phyloP scores from a whole-genome alignment of 2,113 vertebrate species.

The Aix galericulata region DNA sequence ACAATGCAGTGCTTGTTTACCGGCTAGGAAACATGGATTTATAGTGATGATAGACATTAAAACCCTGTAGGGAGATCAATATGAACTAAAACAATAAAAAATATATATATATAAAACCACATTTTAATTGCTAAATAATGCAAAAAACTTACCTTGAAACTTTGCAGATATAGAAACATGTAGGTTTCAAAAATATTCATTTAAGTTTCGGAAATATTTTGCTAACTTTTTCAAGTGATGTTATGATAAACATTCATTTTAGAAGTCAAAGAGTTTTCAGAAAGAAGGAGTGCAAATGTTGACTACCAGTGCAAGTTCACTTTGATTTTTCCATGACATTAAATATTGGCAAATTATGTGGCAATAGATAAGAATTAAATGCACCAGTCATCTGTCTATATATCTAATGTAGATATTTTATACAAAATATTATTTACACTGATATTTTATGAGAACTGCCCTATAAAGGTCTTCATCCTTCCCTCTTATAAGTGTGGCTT shows the following conservation, averaged over 20 bases:
- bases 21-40: not conserved
- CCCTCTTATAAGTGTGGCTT: not conserved
- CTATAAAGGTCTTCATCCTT: not conserved
- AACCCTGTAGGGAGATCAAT: not conserved
- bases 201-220: not conserved
- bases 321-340: not conserved
- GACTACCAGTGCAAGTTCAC: not conserved
- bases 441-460: not conserved
- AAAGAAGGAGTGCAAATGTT: not conserved
- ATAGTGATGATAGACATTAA: constrained; percentile 11
- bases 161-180: not conserved
- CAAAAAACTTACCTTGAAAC: not conserved
- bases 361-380: not conserved
- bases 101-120: not conserved
- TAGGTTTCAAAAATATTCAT: not conserved
- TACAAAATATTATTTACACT: not conserved
- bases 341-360: not conserved
- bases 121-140: constrained; percentile 35
- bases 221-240: not conserved
- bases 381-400: not conserved
- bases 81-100: not conserved
- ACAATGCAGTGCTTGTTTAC: constrained; percentile 17
- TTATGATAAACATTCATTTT: not conserved
- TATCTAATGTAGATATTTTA: not conserved
- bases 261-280: constrained; percentile 22